Evolutionary conservation across 2,113 vertebrate genomes (phyloP).

Genomic region (Psilopogon haemacephalus): DNA sequence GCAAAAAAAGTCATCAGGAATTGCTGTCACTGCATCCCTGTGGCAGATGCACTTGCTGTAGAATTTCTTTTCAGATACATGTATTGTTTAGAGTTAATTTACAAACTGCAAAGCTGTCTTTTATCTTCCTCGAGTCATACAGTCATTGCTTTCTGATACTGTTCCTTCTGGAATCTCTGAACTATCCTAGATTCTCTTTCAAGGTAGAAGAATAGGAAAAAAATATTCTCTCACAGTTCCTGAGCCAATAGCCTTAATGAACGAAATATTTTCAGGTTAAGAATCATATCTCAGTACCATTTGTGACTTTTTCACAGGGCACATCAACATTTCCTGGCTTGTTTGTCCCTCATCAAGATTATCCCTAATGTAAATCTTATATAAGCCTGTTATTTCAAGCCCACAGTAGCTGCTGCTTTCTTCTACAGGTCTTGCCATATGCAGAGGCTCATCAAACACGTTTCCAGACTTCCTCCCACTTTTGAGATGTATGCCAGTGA

Average conservation of each 20-base stretch:
- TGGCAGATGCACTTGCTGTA: neutral
- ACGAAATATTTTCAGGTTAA: neutral
- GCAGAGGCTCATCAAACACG: neutral
- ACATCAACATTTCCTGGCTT: neutral
- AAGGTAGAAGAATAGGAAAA: neutral
- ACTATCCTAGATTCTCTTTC: neutral
- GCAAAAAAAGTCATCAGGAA: neutral
- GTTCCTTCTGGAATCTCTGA: neutral
- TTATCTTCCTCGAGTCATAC: neutral
- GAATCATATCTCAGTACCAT: neutral
- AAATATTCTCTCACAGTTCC: neutral
- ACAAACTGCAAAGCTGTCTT: neutral
- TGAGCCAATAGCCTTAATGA: neutral
- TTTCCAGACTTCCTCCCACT: slow-evolving; percentile 30
- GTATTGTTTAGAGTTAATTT: neutral
- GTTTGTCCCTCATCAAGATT: neutral
- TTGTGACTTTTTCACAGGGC: neutral
- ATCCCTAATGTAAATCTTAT: neutral
- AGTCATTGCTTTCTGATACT: neutral
- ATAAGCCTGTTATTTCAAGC: slow-evolving; percentile 1
- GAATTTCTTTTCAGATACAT: neutral
- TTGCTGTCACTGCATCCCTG: neutral
- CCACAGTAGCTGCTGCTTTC: neutral
- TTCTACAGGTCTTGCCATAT: neutral
- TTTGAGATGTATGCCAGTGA: neutral